These are phyloP conservation scores for Hemiprocne comata DNA, from an alignment of 2,113 vertebrate species.

Conservation along the genomic window DNA sequence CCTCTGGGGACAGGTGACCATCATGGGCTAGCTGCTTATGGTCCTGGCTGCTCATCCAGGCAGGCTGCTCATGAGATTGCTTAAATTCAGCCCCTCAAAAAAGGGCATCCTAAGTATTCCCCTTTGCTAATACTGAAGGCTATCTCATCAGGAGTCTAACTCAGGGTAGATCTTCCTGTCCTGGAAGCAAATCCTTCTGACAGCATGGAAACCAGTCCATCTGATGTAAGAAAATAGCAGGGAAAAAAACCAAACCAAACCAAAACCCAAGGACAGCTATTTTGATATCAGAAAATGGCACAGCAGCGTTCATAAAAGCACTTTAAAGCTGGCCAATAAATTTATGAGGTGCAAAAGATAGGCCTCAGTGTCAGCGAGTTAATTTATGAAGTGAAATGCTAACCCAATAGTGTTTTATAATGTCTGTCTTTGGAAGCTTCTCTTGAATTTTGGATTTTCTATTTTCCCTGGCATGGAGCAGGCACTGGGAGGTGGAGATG, in stretches of 20 bases:
- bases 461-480: conserved; percentile 18
- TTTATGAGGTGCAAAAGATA: background rate
- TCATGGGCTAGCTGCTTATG: background rate
- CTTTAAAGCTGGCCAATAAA: background rate
- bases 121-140: background rate
- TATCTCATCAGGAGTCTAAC: background rate
- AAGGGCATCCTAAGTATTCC: background rate
- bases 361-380: background rate
- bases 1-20: background rate
- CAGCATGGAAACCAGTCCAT: background rate
- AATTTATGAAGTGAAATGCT: conserved; percentile 8
- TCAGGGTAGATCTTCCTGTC: background rate
- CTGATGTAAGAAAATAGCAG: background rate
- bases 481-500: background rate
- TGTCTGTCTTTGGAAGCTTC: background rate
- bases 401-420: background rate
- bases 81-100: background rate
- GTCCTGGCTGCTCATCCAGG: background rate
- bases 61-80: background rate
- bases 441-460: background rate
- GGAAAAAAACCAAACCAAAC: background rate
- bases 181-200: background rate
- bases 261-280: background rate
- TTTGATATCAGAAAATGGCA: background rate
- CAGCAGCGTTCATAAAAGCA: background rate